Percentiles rank a stretch among this genome's conserved stretches.
These are phyloP conservation scores for Andinoacara biseriatus DNA, from an alignment of 2,113 vertebrate species.

Conservation along the genomic window DNA sequence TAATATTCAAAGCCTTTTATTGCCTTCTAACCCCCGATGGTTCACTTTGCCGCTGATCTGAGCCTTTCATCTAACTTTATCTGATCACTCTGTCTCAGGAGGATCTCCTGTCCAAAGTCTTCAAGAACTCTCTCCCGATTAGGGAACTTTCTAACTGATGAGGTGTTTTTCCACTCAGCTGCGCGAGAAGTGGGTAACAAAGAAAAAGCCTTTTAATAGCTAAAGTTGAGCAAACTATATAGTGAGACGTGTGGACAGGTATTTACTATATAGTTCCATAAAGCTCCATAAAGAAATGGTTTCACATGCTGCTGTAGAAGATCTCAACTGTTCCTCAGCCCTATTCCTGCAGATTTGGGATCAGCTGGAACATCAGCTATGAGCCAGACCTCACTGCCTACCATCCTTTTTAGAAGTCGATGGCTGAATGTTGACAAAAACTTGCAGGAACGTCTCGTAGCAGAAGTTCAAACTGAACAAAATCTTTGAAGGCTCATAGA, in stretches of 20 bases:
- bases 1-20: slow-evolving; percentile 17
- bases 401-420: too few relatives aligned
- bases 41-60: not conserved
- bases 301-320: not conserved
- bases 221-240: not conserved
- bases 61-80: slow-evolving; percentile 8
- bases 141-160: slow-evolving; percentile 12
- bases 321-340: not conserved
- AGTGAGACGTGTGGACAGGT: not conserved
- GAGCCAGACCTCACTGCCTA: not conserved
- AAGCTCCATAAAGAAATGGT: not conserved
- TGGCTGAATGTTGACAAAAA: not conserved
- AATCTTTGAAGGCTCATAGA: not conserved
- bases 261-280: accelerated
- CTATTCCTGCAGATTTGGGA: not conserved
- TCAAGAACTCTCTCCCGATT: not conserved
- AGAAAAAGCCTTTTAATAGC: not conserved
- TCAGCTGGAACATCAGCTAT: not conserved
- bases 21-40: not conserved
- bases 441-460: not conserved
- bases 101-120: slow-evolving; percentile 6
- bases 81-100: not conserved
- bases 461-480: accelerated
- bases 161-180: not conserved
- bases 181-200: not conserved